phyloP scores from a whole-genome alignment of 2,888 invertebrate genomes.

The Spodoptera littoralis region DNA sequence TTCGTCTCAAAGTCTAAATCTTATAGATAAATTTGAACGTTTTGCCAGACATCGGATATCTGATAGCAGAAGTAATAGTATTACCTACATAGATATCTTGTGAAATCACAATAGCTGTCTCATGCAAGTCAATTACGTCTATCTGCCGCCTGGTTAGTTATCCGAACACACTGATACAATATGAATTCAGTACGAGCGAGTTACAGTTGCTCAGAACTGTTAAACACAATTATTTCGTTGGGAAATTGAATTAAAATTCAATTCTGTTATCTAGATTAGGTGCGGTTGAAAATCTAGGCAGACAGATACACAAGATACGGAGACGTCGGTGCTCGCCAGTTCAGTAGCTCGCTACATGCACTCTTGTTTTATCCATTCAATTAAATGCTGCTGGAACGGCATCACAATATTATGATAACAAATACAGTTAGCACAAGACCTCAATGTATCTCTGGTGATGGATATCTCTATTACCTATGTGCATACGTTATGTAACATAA shows the following conservation, averaged over 20 bases:
- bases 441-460: constrained; percentile 20
- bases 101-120: constrained; percentile 84
- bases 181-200: constrained; percentile 77
- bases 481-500: not conserved
- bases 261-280: constrained; percentile 68
- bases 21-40: constrained; percentile 30
- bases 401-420: constrained; percentile 43
- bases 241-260: constrained; percentile 78
- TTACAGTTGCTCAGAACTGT: constrained; percentile 77
- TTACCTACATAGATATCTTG: constrained; percentile 63
- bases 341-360: constrained; percentile 27
- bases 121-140: constrained; percentile 87
- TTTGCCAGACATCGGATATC: constrained; percentile 42
- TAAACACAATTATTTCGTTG: constrained; percentile 77
- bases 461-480: constrained; percentile 12
- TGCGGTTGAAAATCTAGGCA: constrained; percentile 55
- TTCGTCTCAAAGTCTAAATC: constrained; percentile 28
- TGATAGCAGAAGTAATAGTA: constrained; percentile 59
- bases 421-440: constrained; percentile 30
- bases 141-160: constrained; percentile 84
- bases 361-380: constrained; percentile 53
- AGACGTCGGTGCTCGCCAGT: constrained; percentile 33
- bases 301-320: constrained; percentile 40
- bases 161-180: constrained; percentile 80
- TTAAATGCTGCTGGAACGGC: constrained; percentile 40